These are phyloP conservation scores for Cantharis rufa DNA, from an alignment of 2,888 invertebrate genomes.

Conservation along the genomic window DNA sequence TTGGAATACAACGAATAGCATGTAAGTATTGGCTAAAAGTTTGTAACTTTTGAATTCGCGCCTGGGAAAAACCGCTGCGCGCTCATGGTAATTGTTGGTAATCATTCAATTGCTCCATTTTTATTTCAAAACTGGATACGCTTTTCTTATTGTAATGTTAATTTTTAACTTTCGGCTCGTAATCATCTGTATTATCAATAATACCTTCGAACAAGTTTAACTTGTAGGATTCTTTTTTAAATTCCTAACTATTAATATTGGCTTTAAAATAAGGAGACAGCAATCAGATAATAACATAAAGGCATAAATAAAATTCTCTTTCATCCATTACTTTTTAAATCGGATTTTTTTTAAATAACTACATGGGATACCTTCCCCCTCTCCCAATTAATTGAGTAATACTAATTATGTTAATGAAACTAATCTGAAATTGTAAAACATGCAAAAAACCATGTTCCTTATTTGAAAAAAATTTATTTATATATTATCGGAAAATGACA, in stretches of 20 bases:
- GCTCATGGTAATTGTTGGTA: background rate
- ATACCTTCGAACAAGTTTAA: background rate
- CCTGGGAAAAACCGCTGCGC: background rate
- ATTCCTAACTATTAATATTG: slow-evolving; percentile 17
- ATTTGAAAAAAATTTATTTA: slow-evolving; percentile 17
- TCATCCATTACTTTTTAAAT: background rate
- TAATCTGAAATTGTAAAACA: slow-evolving; percentile 27
- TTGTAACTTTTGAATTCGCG: background rate
- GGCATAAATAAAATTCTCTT: background rate
- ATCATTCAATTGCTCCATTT: background rate
- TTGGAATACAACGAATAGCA: slow-evolving; percentile 90
- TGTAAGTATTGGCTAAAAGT: slow-evolving; percentile 59
- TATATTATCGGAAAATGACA: slow-evolving; percentile 26
- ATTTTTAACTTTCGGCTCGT: background rate
- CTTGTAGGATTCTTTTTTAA: slow-evolving; percentile 9
- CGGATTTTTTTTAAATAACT: background rate
- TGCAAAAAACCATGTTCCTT: slow-evolving; percentile 13
- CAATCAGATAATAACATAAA: slow-evolving; percentile 20
- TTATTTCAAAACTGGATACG: background rate
- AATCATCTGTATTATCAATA: background rate
- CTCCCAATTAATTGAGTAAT: background rate
- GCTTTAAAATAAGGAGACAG: slow-evolving; percentile 25
- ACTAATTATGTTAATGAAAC: slow-evolving; percentile 29
- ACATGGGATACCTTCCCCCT: background rate
- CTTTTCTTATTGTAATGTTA: background rate